Conservation (phyloP, 2,113 vertebrate species). For the Archilochus colubris region DNA sequence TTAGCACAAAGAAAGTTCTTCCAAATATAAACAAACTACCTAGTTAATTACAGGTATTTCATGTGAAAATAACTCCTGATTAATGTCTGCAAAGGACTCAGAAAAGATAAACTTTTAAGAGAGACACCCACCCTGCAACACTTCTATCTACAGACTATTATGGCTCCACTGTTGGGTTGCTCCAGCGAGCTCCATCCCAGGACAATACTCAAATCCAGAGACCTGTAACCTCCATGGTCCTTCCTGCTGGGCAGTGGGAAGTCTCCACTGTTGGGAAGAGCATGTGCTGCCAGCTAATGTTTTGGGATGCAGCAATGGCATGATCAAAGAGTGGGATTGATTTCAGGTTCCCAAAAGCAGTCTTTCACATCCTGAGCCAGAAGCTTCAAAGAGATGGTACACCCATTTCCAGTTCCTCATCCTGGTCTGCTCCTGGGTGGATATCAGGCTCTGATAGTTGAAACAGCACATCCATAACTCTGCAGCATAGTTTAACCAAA, state of each 20-base stretch:
- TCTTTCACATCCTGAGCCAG: not conserved
- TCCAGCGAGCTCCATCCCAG: not conserved
- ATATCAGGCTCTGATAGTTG: not conserved
- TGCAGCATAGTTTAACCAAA: not conserved
- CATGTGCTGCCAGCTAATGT: not conserved
- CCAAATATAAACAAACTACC: not conserved
- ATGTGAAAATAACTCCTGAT: accelerated
- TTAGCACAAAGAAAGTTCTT: not conserved
- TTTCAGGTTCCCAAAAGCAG: not conserved
- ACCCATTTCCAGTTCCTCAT: conserved; percentile 16
- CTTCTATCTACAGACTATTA: not conserved
- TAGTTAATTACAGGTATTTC: not conserved
- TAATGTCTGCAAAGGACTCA: not conserved
- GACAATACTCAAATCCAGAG: not conserved
- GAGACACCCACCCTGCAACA: not conserved
- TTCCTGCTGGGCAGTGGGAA: not conserved
- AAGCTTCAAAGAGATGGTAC: not conserved
- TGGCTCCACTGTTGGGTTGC: not conserved
- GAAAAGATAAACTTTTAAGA: not conserved
- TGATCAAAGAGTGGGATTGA: not conserved
- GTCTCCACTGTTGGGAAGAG: not conserved
- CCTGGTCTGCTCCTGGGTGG: not conserved
- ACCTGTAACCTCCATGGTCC: not conserved
- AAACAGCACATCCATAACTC: not conserved
- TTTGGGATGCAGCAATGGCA: not conserved